Conservation (phyloP, 64 coral and sea anemone species). For the Porites lutea region DNA sequence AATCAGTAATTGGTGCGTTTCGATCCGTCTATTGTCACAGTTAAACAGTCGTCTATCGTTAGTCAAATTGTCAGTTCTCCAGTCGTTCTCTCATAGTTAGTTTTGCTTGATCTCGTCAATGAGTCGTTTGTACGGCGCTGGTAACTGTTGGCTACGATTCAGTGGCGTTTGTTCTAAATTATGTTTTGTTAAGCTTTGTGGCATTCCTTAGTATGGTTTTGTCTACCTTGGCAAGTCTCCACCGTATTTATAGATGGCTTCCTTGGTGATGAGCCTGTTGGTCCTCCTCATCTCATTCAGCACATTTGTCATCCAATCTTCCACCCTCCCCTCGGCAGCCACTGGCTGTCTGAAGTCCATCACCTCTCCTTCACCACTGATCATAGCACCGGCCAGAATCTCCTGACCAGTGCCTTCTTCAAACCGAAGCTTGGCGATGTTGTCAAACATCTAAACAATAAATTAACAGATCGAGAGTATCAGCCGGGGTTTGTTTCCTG, state of each 20-base stretch:
- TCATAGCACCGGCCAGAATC: constrained; percentile 89
- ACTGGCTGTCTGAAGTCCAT: constrained; percentile 97
- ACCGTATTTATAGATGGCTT: constrained; percentile 97
- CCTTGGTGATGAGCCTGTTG: constrained; percentile 96
- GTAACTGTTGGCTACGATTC: no score
- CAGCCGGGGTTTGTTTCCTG: neutral
- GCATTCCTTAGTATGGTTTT: neutral
- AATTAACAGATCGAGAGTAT: neutral
- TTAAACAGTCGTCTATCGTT: no score
- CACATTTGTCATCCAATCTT: constrained; percentile 99
- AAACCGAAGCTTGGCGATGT: constrained; percentile 94
- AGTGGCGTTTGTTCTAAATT: no score
- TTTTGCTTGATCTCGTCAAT: no score
- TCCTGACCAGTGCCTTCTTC: constrained; percentile 91
- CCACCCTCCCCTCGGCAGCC: constrained; percentile 89
- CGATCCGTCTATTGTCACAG: no score
- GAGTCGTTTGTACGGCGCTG: no score
- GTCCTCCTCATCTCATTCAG: constrained; percentile 99
- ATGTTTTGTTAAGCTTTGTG: neutral
- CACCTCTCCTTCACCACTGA: constrained; percentile 89
- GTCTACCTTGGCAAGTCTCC: constrained; percentile 61
- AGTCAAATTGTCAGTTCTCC: no score
- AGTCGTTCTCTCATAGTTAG: no score
- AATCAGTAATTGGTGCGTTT: no score
- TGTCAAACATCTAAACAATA: constrained; percentile 96